Evolutionary conservation across 2,888 invertebrate genomes (phyloP).

Genomic region (Trichacis sp.): DNA sequence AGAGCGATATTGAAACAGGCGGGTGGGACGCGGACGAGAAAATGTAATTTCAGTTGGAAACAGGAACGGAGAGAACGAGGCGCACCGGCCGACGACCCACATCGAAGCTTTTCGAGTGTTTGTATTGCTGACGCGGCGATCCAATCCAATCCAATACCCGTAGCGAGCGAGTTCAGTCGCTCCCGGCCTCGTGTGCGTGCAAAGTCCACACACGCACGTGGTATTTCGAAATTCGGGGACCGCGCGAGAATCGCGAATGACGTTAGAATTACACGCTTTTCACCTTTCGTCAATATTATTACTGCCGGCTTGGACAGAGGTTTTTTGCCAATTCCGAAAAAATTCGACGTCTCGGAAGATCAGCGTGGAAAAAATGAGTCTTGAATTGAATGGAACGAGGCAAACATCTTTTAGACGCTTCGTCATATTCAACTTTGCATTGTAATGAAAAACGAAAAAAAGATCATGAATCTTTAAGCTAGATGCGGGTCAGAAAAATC

Average conservation of each 20-base stretch:
- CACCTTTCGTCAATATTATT: neutral
- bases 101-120: slow-evolving; percentile 66
- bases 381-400: too few species aligned
- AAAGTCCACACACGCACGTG: neutral
- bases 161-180: slow-evolving; percentile 31
- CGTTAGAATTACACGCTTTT: slow-evolving; percentile 8
- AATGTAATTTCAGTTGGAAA: slow-evolving; percentile 67
- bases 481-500: too few species aligned
- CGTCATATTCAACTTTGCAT: too few species aligned
- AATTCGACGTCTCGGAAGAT: too few species aligned
- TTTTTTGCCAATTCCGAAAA: neutral
- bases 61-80: slow-evolving; percentile 52
- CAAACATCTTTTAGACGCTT: too few species aligned
- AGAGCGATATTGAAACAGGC: slow-evolving; percentile 44
- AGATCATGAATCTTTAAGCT: too few species aligned
- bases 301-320: neutral
- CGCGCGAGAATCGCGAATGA: slow-evolving; percentile 35
- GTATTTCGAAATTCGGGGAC: slow-evolving; percentile 10
- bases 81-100: slow-evolving; percentile 59
- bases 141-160: slow-evolving; percentile 66
- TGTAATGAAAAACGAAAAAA: too few species aligned
- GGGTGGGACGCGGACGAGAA: slow-evolving; percentile 40
- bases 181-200: neutral
- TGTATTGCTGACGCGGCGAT: slow-evolving; percentile 69
- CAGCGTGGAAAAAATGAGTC: too few species aligned